Base-by-base conservation (phyloP, 35 echinoderm and acorn worm genomes). In the Apostichopus parvimensis region DNA sequence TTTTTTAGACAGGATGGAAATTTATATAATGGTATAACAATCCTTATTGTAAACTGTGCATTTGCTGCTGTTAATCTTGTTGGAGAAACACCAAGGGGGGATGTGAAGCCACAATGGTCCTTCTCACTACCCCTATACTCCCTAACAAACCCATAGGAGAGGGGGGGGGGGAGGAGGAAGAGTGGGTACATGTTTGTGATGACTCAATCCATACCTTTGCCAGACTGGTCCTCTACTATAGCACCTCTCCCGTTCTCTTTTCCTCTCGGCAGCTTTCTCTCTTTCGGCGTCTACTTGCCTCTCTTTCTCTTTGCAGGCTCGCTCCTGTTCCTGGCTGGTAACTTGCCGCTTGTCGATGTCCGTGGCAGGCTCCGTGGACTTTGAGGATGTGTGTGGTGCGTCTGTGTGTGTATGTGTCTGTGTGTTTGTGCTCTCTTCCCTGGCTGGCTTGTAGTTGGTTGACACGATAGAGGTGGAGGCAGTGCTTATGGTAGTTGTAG, bases 231-330 rank as follows among this genome's bases (percentile, higher is more conserved):
- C 89, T 56, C 89, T 91, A 52, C 89, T 91, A 57, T 87, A 87
- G 56, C 73, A 78, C n/a, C 62, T 14, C 13, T 53, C 57, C n/a
- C 89, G 75, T 20, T 91, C 89, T 59, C 89, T 54, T 17, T 91
- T 91, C 28, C 89, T 91, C 73, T 91, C 89, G 10, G 79, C 57
- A 57, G 64, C 86, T 72, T 88, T 88, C 62, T 88, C 86, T 53
- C 60, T 73, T 22, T 72, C 86, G 0, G 86, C 6, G 12, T 88
- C 86, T 6, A 18, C 61, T 23, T 88, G 60, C 17, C 68, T 68
- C 22, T 88, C 72, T 53, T 91, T 79, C 72, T 88, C 68, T 21
- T 87, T 62, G 26, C 57, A 1, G 23, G 11, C 88, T 53, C 88
- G 6, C 71, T 90, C 88, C 53, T 78, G 88, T 57, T 75, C 26